A percentile compares a stretch with the other conserved stretches of the same genome.
These are phyloP conservation scores for Chaenodraco wilsoni DNA, from an alignment of 2,797 vertebrate genomes.

Conservation along the genomic window DNA sequence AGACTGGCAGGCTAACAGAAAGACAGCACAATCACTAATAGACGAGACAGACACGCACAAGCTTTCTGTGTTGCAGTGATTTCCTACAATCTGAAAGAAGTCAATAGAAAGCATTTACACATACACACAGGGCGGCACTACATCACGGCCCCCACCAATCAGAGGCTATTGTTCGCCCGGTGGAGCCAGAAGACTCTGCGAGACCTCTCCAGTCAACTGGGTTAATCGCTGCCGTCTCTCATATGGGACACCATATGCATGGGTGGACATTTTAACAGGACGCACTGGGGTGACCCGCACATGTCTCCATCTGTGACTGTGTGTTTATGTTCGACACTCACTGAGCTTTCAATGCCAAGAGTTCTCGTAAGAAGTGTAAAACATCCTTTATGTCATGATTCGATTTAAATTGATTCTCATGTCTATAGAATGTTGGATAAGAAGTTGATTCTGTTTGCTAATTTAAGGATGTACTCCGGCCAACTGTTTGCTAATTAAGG, in stretches of 20 bases:
- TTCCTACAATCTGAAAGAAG: constrained; percentile 40
- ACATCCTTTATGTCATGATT: no score
- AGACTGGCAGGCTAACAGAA: not conserved
- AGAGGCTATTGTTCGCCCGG: constrained; percentile 55
- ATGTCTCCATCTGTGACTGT: constrained; percentile 64
- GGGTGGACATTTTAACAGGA: constrained; percentile 54
- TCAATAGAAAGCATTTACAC: constrained; percentile 28
- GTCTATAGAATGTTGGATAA: no score
- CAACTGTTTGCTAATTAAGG: no score
- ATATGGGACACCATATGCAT: constrained; percentile 76
- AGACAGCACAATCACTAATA: not conserved
- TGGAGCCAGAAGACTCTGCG: constrained; percentile 54
- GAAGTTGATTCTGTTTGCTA: no score
- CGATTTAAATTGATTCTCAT: no score
- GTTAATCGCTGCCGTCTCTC: constrained; percentile 63
- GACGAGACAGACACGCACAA: constrained; percentile 23
- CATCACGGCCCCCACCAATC: constrained; percentile 42
- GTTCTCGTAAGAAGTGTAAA: no score
- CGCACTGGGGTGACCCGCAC: constrained; percentile 19
- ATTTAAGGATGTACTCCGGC: no score
- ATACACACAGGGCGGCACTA: not conserved
- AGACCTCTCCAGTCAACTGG: constrained; percentile 61
- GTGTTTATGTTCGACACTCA: constrained; percentile 4
- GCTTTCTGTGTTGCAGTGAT: constrained; percentile 13
- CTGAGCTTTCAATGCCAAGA: not conserved